Evolutionary conservation across 2,888 invertebrate genomes (phyloP).

Genomic region (Chironomus tentans): DNA sequence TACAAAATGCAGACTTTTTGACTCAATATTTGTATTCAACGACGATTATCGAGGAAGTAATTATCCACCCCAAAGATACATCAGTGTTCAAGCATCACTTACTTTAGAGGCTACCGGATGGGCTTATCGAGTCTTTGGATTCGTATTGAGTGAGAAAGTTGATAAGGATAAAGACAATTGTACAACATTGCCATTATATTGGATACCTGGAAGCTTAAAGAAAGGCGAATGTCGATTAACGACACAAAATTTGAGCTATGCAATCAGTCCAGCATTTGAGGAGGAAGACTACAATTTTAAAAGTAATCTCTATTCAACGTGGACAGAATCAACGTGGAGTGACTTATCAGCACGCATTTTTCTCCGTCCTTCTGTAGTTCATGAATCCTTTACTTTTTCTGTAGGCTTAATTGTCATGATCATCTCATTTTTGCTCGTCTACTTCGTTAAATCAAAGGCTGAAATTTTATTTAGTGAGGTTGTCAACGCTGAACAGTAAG

Average conservation of each 20-base stretch:
- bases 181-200: conserved; percentile 44
- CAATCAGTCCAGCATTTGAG: conserved; percentile 75
- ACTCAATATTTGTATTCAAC: conserved; percentile 45
- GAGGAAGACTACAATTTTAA: conserved; percentile 66
- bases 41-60: conserved; percentile 41
- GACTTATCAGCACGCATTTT: conserved; percentile 67
- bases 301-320: conserved; percentile 70
- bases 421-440: conserved; percentile 40
- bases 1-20: conserved; percentile 59
- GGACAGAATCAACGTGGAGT: conserved; percentile 84
- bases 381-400: conserved; percentile 38
- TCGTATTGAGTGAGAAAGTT: conserved; percentile 34
- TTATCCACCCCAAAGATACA: conserved; percentile 39
- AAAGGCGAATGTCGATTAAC: conserved; percentile 63
- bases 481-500: conserved; percentile 8
- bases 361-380: conserved; percentile 50
- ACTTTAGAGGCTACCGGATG: conserved; percentile 39
- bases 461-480: conserved; percentile 38
- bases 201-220: conserved; percentile 57
- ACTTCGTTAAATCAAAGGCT: conserved; percentile 39
- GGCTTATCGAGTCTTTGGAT: conserved; percentile 40
- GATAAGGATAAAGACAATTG: conserved; percentile 42
- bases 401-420: conserved; percentile 39
- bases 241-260: conserved; percentile 63
- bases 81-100: conserved; percentile 37